Conservation (phyloP, 1,140 invertebrate species). For the Saccostrea cuccullata region DNA sequence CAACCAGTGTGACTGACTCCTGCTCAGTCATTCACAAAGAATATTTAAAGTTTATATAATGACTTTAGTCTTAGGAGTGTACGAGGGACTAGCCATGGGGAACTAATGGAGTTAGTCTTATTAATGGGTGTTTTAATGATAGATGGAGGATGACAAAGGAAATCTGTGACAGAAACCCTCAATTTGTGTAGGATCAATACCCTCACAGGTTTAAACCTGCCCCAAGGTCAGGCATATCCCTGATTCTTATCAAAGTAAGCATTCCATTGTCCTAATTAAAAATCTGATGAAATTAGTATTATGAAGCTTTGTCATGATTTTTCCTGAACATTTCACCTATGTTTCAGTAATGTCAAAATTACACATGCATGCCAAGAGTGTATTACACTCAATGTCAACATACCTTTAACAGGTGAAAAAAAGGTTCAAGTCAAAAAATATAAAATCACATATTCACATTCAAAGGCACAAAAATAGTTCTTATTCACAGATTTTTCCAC, state of each 20-base stretch:
- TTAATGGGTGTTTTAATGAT: conserved; percentile 29
- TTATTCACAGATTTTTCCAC: neutral
- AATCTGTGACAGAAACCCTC: neutral
- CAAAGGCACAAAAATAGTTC: neutral
- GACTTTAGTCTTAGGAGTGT: conserved; percentile 24
- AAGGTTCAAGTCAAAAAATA: conserved; percentile 1
- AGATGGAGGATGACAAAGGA: conserved; percentile 18
- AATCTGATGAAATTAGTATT: neutral
- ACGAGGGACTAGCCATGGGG: neutral
- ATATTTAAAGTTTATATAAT: conserved; percentile 24
- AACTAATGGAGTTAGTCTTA: conserved; percentile 10
- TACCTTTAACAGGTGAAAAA: conserved; percentile 19
- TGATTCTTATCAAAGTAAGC: neutral
- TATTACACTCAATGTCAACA: neutral
- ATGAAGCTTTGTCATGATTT: neutral
- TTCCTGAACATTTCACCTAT: neutral
- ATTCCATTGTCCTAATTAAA: neutral
- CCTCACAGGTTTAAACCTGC: neutral
- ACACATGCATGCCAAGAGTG: neutral
- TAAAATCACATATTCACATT: neutral
- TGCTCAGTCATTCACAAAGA: conserved; percentile 21
- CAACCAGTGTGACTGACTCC: conserved; percentile 27
- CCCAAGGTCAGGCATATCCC: neutral
- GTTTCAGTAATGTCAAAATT: neutral
- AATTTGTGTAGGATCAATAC: conserved; percentile 2